These are phyloP conservation scores for Albula goreensis DNA, from an alignment of 2,113 vertebrate species.

Conservation along the genomic window DNA sequence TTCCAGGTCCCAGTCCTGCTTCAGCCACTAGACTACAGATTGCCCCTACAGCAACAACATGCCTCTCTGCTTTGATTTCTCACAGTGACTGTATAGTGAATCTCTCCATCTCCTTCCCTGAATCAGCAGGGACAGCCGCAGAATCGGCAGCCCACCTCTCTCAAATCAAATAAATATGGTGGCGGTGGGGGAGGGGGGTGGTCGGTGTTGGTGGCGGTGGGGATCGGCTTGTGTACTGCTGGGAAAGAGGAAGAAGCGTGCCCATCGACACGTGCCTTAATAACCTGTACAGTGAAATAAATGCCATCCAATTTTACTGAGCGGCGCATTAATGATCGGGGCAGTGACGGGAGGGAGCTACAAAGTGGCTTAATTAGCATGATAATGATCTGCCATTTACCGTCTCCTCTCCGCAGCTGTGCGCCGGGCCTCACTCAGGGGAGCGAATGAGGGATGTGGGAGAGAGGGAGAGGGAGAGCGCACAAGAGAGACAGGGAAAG, in stretches of 20 bases:
- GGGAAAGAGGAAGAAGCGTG: background rate
- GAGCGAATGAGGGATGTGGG: background rate
- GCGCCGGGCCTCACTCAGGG: slow-evolving; percentile 37
- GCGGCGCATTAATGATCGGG: slow-evolving; percentile 61
- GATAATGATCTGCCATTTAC: slow-evolving; percentile 76
- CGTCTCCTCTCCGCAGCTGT: slow-evolving; percentile 70
- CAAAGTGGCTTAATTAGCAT: slow-evolving; percentile 78
- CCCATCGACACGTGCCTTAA: slow-evolving; percentile 66
- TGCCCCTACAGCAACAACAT: no score
- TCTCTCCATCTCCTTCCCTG: background rate
- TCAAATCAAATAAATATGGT: background rate
- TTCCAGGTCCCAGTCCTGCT: no score
- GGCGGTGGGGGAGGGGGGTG: no score
- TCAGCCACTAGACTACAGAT: no score
- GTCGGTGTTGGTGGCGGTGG: no score
- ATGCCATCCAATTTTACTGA: slow-evolving; percentile 69
- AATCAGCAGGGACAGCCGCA: background rate
- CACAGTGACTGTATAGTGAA: background rate
- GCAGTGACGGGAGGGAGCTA: slow-evolving; percentile 71
- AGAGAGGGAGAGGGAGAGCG: background rate
- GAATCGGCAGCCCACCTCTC: background rate
- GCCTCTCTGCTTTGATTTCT: background rate
- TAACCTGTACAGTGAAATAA: slow-evolving; percentile 69
- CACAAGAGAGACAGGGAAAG: background rate
- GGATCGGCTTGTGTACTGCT: background rate